Conservation (phyloP, 2,888 invertebrate species). For the Yponomeuta evonymella region DNA sequence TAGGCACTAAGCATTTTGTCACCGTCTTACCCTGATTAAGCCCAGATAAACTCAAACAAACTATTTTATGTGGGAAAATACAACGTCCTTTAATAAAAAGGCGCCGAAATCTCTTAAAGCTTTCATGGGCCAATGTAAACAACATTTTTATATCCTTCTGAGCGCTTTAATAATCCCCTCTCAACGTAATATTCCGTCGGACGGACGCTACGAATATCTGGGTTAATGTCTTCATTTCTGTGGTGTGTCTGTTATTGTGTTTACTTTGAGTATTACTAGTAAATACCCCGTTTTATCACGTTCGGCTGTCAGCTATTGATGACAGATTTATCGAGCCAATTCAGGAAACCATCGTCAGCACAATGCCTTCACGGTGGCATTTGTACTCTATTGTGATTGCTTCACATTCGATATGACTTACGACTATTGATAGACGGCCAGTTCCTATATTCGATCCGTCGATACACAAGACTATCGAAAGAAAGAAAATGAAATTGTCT, state of each 20-base stretch:
- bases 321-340: neutral
- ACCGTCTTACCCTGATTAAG: too few relatives aligned
- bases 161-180: neutral
- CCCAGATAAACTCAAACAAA: neutral
- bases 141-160: neutral
- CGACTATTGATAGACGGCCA: too few relatives aligned
- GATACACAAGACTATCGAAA: too few relatives aligned
- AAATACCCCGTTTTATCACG: neutral
- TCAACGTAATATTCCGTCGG: neutral
- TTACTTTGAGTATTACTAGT: neutral
- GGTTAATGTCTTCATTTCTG: constrained; percentile 3
- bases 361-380: neutral
- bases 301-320: neutral
- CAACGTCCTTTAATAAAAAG: neutral
- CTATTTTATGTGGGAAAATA: neutral
- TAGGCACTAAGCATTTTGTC: too few relatives aligned
- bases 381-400: too few relatives aligned
- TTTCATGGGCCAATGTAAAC: neutral
- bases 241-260: neutral
- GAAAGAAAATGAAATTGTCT: too few relatives aligned
- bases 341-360: neutral
- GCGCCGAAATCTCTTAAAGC: neutral
- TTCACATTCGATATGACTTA: too few relatives aligned
- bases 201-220: neutral
- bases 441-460: too few relatives aligned